Conservation (phyloP, 2,888 invertebrate genomes). For the Meandrusa payeni region DNA sequence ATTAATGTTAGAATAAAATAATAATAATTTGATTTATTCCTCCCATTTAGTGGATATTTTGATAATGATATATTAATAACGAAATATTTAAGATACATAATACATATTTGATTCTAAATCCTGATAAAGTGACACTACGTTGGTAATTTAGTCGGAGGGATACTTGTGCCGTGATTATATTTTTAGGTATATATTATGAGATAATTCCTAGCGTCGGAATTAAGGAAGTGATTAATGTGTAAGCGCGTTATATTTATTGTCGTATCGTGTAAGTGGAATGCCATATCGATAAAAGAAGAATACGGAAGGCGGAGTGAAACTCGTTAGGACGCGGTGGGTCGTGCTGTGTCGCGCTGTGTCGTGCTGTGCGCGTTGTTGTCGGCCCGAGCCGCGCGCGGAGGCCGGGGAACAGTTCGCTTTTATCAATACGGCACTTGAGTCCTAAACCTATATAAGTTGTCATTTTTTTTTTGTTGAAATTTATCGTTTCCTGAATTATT, state of each 20-base stretch:
- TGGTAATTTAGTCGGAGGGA: conserved; percentile 81
- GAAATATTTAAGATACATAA: conserved; percentile 82
- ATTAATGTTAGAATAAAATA: conserved; percentile 79
- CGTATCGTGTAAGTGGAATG: conserved; percentile 79
- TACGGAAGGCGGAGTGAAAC: conserved; percentile 77
- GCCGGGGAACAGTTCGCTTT: conserved; percentile 69
- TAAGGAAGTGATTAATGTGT: conserved; percentile 81
- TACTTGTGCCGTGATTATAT: conserved; percentile 82
- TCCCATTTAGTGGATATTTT: conserved; percentile 82
- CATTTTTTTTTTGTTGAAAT: conserved; percentile 74
- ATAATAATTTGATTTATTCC: conserved; percentile 81
- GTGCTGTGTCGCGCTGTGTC: conserved; percentile 65
- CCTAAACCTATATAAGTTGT: conserved; percentile 75
- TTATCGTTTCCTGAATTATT: conserved; percentile 77
- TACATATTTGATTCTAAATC: conserved; percentile 82
- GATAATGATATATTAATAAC: conserved; percentile 82
- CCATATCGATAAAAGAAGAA: conserved; percentile 81
- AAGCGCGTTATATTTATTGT: conserved; percentile 82
- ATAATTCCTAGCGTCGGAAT: conserved; percentile 82
- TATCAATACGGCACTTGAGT: conserved; percentile 79
- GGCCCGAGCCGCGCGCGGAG: conserved; percentile 31
- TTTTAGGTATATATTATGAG: conserved; percentile 81
- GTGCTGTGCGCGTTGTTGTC: conserved; percentile 67
- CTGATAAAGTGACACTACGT: conserved; percentile 81
- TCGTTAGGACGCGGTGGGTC: conserved; percentile 68